A percentile compares a stretch with the other conserved stretches of the same genome.
phyloP scores from a whole-genome alignment of 1,140 invertebrate genomes.

The Hestina assimilis region DNA sequence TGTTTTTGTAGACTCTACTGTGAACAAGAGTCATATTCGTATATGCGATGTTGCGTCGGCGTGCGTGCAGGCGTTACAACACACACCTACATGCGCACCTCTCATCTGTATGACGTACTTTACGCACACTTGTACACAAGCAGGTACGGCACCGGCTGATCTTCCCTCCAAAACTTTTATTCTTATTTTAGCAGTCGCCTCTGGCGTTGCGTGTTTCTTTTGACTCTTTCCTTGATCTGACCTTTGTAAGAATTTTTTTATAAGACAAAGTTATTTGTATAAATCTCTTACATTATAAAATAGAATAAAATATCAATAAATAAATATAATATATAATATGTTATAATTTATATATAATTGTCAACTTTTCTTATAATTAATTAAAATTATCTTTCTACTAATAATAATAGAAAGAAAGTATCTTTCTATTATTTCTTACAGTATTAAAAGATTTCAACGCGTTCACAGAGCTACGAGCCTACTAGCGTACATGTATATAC shows the following conservation, averaged over 20 bases:
- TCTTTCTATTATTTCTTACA: too few relatives aligned
- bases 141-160: constrained; percentile 53
- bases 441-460: constrained; percentile 29
- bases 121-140: constrained; percentile 36
- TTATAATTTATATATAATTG: too few relatives aligned
- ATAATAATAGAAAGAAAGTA: too few relatives aligned
- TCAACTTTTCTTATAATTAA: too few relatives aligned
- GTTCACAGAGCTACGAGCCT: neutral
- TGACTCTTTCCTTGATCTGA: neutral
- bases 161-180: constrained; percentile 37
- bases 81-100: constrained; percentile 53
- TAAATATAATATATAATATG: neutral
- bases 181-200: constrained; percentile 26
- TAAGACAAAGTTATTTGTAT: neutral
- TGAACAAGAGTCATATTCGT: constrained; percentile 38
- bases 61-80: constrained; percentile 55
- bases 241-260: neutral
- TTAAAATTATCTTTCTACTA: too few relatives aligned
- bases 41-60: constrained; percentile 55
- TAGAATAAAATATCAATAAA: neutral
- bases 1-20: constrained; percentile 27
- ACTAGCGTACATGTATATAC: too few relatives aligned
- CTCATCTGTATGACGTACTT: constrained; percentile 21
- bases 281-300: too few relatives aligned
- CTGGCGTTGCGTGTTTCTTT: neutral